These are phyloP conservation scores for Orius insidiosus DNA, from an alignment of 1,140 invertebrate genomes.

Conservation along the genomic window DNA sequence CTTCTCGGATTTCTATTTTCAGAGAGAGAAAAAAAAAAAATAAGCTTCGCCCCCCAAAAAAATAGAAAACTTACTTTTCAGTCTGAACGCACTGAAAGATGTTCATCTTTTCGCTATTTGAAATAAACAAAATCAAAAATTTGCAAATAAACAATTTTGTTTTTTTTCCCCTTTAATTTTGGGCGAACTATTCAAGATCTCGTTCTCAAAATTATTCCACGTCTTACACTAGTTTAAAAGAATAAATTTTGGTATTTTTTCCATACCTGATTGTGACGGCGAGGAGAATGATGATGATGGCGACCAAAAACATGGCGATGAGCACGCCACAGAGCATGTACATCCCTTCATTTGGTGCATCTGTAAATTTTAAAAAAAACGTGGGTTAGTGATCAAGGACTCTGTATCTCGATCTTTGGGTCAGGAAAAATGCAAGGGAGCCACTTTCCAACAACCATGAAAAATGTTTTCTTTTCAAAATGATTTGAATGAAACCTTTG, in stretches of 20 bases:
- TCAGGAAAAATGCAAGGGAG: no score
- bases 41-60: no score
- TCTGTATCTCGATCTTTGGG: no score
- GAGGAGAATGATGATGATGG: slow-evolving; percentile 53
- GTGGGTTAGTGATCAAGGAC: no score
- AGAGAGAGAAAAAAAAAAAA: no score
- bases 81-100: neutral
- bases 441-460: no score
- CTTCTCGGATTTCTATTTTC: no score
- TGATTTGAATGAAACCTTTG: no score
- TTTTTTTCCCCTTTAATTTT: neutral
- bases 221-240: neutral
- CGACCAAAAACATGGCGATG: slow-evolving; percentile 59
- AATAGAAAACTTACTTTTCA: no score
- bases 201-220: neutral
- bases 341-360: slow-evolving; percentile 53
- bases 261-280: slow-evolving; percentile 58
- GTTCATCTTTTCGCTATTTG: neutral
- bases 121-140: neutral
- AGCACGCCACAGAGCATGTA: slow-evolving; percentile 63
- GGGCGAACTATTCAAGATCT: neutral
- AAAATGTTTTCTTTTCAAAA: no score
- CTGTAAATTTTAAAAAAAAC: no score
- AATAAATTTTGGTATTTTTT: neutral
- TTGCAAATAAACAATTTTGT: neutral